These are phyloP conservation scores for Drosophila pullipes DNA, from an alignment of 2,888 invertebrate species.

Conservation along the genomic window DNA sequence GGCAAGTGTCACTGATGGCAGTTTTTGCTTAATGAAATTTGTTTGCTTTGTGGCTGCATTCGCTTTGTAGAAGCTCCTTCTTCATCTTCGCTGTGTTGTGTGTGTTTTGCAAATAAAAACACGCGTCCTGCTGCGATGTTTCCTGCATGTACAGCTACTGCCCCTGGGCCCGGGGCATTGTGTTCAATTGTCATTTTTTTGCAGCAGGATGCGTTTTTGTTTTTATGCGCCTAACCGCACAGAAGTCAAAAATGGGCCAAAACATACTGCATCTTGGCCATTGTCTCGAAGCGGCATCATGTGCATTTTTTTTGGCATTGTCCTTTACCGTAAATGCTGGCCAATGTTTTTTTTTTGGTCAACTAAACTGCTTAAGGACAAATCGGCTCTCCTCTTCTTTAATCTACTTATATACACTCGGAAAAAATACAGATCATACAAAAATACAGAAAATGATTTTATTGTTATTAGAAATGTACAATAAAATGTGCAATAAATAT, in stretches of 20 bases:
- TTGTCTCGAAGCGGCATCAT: conserved; percentile 23
- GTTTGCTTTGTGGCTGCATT: conserved; percentile 35
- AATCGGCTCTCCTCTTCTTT: conserved; percentile 15
- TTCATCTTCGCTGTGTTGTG: conserved; percentile 12
- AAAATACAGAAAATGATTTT: not conserved
- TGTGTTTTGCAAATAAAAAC: conserved; percentile 29
- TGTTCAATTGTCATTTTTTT: conserved; percentile 7
- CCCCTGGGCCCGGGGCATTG: conserved; percentile 20
- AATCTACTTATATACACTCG: not conserved
- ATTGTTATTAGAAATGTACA: not conserved
- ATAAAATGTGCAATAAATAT: not conserved
- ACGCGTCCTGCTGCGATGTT: conserved; percentile 71
- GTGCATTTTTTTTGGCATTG: conserved; percentile 23
- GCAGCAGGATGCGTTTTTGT: conserved; percentile 50
- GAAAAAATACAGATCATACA: not conserved
- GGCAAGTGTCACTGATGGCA: conserved; percentile 55
- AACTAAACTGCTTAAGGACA: conserved; percentile 26
- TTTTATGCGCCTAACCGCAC: conserved; percentile 67
- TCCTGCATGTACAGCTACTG: conserved; percentile 46
- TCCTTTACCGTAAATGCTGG: conserved; percentile 39
- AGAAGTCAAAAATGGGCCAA: conserved; percentile 74
- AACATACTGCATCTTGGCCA: conserved; percentile 33
- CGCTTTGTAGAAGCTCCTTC: conserved; percentile 34
- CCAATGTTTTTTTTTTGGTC: conserved; percentile 54
- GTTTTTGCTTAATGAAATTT: conserved; percentile 61